Evolutionary conservation across 1,140 invertebrate species (phyloP), one percentile per base, ranked within the genome.

Genomic region (Scaptomyza hsui): DNA sequence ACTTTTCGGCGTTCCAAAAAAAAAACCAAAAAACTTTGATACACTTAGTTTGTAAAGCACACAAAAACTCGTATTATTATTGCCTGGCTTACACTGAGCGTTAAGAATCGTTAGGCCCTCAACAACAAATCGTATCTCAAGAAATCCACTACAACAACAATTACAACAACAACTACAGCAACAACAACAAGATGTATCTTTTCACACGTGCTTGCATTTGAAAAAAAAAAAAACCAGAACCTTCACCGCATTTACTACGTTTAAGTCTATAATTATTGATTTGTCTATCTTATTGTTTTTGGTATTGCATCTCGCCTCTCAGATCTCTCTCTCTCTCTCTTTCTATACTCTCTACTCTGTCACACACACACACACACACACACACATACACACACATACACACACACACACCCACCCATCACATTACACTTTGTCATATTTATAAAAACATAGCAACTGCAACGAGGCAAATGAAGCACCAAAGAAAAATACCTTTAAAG

Each of bases 141-240:
- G 24, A 41, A 41, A 69, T 13, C 24, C 39, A 73, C 18, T 56
- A 52, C 45, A 55, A 59, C 44, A 53, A 78, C 29, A 60, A 78
- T 41, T 63, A 74, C 24, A 24, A 83, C 65, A 68, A 78, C 26
- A 59, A 77, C 49, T 62, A 73, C 21, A 35, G 78, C 32, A 19
- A 82, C 65, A 67, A 59, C 39, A 74, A 74, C 29, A 59, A 73
- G 44, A 69, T 63, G 49, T 55, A 71, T 16, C 24, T 55, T 24
- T 29, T 64, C 45, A 78, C 82, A 88, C 75, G 60, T 78, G 82
- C 82, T 88, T 88, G 80, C 80, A 85, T 85, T 76, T 85, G 56
- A 67, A 60, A 44, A 21, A 72, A 7, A 1, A 26, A 26, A 26
- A n/a, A n/a, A n/a, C n/a, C n/a, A n/a, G 26, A 71, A 65, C 18